phyloP scores from a whole-genome alignment of 2,888 invertebrate species.

The Drosophila dives region DNA sequence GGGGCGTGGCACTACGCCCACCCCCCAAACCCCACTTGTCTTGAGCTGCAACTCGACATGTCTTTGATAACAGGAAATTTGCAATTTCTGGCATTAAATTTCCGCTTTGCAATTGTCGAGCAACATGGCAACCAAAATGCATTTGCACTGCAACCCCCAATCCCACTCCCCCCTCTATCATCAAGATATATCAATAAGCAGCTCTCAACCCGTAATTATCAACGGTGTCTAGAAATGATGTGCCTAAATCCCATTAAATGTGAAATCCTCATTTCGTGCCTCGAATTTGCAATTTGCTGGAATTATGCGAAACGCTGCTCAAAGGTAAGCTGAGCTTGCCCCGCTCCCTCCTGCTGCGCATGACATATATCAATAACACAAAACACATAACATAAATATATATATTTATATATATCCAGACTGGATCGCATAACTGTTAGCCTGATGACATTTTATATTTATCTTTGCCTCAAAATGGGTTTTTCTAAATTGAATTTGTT shows the following conservation, averaged over 20 bases:
- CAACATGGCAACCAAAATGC: constrained; percentile 36
- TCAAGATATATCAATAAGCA: constrained; percentile 20
- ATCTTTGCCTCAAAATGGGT: not conserved
- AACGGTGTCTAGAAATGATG: constrained; percentile 52
- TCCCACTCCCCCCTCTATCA: too few relatives aligned
- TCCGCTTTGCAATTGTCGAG: constrained; percentile 58
- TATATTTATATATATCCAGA: not conserved
- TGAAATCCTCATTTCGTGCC: constrained; percentile 27
- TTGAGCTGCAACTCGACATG: constrained; percentile 33
- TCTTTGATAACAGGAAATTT: constrained; percentile 75
- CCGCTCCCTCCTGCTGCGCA: not conserved
- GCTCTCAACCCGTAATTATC: constrained; percentile 58
- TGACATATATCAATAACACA: not conserved
- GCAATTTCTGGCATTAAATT: constrained; percentile 76
- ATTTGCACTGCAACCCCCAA: constrained; percentile 7
- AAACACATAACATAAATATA: not conserved
- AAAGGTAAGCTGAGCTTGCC: constrained; percentile 38
- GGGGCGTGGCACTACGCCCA: not conserved
- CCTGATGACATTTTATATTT: not conserved
- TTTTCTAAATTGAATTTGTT: not conserved
- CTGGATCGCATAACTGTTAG: not conserved
- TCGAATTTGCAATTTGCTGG: constrained; percentile 28
- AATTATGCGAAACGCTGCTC: constrained; percentile 27
- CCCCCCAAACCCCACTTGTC: not conserved
- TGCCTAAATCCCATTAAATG: constrained; percentile 36